Conservation (phyloP, 2,113 vertebrate species). For the Myocastor coypus region DNA sequence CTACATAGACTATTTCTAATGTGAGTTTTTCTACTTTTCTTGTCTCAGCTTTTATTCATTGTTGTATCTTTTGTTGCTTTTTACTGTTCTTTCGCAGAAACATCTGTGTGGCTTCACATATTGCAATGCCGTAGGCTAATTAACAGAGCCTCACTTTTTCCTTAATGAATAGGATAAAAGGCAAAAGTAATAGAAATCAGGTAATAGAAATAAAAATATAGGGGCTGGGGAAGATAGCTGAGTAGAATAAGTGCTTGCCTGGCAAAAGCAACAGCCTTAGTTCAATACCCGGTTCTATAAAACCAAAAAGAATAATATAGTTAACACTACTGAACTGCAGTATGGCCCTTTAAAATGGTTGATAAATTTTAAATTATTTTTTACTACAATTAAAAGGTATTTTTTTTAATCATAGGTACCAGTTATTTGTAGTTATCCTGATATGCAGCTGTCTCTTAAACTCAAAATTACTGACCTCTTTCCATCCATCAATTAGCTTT, state of each 20-base stretch:
- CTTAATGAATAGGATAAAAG: constrained; percentile 7
- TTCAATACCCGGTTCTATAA: too few relatives aligned
- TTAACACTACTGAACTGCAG: background rate
- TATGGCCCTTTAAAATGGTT: background rate
- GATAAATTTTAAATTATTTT: background rate
- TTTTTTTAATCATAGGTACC: background rate
- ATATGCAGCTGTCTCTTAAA: background rate
- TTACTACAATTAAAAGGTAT: background rate
- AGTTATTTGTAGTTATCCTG: background rate
- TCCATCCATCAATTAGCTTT: background rate
- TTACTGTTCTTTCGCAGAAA: background rate
- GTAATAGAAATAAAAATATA: background rate
- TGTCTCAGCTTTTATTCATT: background rate
- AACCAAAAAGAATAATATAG: background rate
- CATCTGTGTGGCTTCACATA: background rate
- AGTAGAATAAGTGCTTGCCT: too few relatives aligned
- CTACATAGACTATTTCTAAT: background rate
- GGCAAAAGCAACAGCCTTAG: too few relatives aligned
- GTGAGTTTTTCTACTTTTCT: background rate
- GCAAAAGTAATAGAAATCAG: background rate
- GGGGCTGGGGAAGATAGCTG: too few relatives aligned
- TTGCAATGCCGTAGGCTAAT: background rate
- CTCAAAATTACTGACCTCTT: background rate
- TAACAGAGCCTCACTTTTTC: background rate
- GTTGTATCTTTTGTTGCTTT: background rate